Evolutionary conservation across 2,113 vertebrate species (phyloP), one percentile per base, ranked within the genome.

Genomic region (Eolophus roseicapilla): DNA sequence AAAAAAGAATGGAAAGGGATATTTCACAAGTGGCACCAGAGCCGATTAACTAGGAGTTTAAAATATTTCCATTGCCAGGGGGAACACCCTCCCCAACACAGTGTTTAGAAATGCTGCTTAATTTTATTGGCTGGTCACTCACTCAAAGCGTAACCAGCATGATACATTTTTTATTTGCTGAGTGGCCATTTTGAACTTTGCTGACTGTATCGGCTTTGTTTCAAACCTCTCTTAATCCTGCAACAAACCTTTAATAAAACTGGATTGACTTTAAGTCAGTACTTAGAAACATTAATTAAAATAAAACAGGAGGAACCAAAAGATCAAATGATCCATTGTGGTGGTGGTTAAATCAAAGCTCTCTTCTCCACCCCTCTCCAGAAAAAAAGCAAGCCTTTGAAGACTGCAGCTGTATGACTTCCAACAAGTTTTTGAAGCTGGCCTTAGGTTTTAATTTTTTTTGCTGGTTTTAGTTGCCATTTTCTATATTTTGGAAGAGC

Each of bases 231-330:
- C 67, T 94, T 98, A 97, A 97, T 98, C 96, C 97, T 94, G 93
- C 96, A 98, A 93, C 95, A 94, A 97, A 97, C 92, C 91, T 98
- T 98, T 97, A 97, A 97, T 98, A 97, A 98, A 97, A 73, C 92
- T 93, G 83, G 84, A 93, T 87, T 89, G 88, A 88, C 88, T 94
- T 97, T 91, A 94, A 97, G 95, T 96, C 46, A n/a, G 96, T 90
- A 84, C 95, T 97, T 96, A 88, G 93, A 94, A 92, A 93, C 78
- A 82, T 96, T 97, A 92, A 96, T 96, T 96, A 97, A 97, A 97
- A 97, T 96, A 90, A 97, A 97, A 67, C 82, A 86, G 84, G 79
- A 92, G 83, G 85, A 92, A 88, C 69, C 43, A 65, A 96, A 97
- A 97, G 95, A 98, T 96, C 93, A 96, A 97, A 96, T 94, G 39